phyloP scores from a whole-genome alignment of 2,113 vertebrate species.

The Clupea harengus region DNA sequence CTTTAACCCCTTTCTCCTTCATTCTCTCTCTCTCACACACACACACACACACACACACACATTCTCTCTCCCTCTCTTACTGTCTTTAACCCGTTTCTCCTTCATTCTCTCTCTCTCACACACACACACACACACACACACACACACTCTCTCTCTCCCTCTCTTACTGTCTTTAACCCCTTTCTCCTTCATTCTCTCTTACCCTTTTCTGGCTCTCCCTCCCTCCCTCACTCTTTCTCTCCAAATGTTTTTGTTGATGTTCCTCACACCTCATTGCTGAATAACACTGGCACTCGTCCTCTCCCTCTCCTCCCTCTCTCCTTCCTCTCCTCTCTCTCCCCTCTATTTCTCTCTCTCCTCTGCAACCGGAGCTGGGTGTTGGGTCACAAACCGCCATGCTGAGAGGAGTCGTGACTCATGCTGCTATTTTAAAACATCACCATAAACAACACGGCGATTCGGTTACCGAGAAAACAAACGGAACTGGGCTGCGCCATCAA shows the following conservation, averaged over 20 bases:
- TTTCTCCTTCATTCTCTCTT: background rate
- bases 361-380: slow-evolving; percentile 60
- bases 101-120: background rate
- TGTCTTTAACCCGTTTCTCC: too few relatives aligned
- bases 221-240: background rate
- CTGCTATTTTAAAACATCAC: slow-evolving; percentile 65
- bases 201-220: background rate
- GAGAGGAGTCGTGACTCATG: slow-evolving; percentile 67
- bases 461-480: slow-evolving; percentile 71
- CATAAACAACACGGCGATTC: slow-evolving; percentile 62
- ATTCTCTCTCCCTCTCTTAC: background rate
- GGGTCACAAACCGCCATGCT: slow-evolving; percentile 62
- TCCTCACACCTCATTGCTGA: too few relatives aligned
- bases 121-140: too few relatives aligned
- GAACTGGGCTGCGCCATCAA: slow-evolving; percentile 43
- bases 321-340: background rate
- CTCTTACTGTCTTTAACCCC: background rate
- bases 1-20: background rate
- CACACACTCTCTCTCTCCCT: too few relatives aligned
- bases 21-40: background rate
- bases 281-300: too few relatives aligned
- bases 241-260: background rate
- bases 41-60: too few relatives aligned
- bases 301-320: too few relatives aligned
- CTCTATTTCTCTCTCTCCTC: slow-evolving; percentile 19